Evolutionary conservation across 2,797 vertebrate genomes (phyloP), one percentile per base, ranked within the genome.

Genomic region (Pseudochromis fuscus): DNA sequence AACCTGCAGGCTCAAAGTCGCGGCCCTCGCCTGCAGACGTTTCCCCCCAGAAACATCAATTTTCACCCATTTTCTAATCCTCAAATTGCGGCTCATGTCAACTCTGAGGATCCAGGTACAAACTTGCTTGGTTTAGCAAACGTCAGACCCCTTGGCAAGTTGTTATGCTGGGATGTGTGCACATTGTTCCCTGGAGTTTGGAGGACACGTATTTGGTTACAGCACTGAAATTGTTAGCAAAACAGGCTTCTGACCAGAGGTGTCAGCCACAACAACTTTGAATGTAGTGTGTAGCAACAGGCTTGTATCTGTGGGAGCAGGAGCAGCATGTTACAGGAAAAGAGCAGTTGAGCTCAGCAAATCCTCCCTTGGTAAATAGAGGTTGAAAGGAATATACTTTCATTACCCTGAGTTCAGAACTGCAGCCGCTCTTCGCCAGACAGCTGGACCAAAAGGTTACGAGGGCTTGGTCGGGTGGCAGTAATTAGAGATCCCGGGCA

Each of bases 401-500:
- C 77, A 84, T 87, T 83, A 82, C 57, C 56, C 53, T 11, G 65
- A 62, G 67, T 74, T 75, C 50, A 79, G 70, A 69, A 53, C 66
- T 61, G 44, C 69, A 40, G 51, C 75, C 79, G 57, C 56, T 73
- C 79, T 81, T 53, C 73, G 70, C 24, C 5, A 74, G 83, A 88
- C 86, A 89, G 85, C 86, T 79, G 73, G 73, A 72, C 76, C 65
- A 73, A 82, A 82, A 72, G 85, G 83, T 86, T 77, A 78, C 1
- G 38, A 50, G 55, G 84, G 69, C 84, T 81, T 63, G 38, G 35
- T 75, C 45, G 31, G 83, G 59, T 66, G 67, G 72, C 63, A 65
- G 85, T 89, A 90, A 91, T 89, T 81, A 89, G 77, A 90, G 82
- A 87, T 78, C 72, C 76, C 60, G 67, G 68, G 74, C 75, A 79